Conservation (phyloP, 2,888 invertebrate species). For the Apamea sordens region DNA sequence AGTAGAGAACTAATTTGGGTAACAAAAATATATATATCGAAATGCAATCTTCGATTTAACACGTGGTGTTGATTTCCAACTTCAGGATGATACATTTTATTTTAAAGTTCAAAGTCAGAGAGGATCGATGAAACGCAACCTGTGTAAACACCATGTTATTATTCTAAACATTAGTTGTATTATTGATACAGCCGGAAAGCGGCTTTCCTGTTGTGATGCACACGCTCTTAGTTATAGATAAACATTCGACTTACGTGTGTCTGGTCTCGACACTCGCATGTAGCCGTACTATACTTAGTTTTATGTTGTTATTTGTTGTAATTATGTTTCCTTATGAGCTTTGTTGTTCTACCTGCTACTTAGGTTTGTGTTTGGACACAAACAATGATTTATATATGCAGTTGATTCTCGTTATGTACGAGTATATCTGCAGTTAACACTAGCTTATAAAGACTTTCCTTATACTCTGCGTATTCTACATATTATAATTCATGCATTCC, state of each 20-base stretch:
- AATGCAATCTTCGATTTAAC: conserved; percentile 11
- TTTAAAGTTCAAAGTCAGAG: conserved; percentile 60
- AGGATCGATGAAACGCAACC: conserved; percentile 34
- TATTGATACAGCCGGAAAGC: conserved; percentile 72
- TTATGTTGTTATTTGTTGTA: conserved; percentile 25
- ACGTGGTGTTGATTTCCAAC: conserved; percentile 20
- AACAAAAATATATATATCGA: conserved; percentile 9
- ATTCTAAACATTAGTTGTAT: conserved; percentile 65
- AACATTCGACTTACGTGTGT: conserved; percentile 43
- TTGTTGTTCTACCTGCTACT: background rate
- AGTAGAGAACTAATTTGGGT: background rate
- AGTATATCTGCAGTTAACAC: background rate
- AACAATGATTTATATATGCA: background rate
- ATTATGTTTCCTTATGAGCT: conserved; percentile 16
- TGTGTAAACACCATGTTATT: conserved; percentile 69
- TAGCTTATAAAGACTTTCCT: background rate
- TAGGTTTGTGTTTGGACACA: background rate
- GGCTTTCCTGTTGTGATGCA: conserved; percentile 70
- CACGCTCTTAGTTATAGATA: conserved; percentile 58
- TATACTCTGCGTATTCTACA: background rate
- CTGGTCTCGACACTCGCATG: conserved; percentile 27
- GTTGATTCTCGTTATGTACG: conserved; percentile 15
- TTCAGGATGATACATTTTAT: conserved; percentile 34
- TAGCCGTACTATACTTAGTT: conserved; percentile 24
- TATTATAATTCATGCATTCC: background rate